These are phyloP conservation scores for Notechis scutatus DNA, from an alignment of 2,113 vertebrate species.

Conservation along the genomic window DNA sequence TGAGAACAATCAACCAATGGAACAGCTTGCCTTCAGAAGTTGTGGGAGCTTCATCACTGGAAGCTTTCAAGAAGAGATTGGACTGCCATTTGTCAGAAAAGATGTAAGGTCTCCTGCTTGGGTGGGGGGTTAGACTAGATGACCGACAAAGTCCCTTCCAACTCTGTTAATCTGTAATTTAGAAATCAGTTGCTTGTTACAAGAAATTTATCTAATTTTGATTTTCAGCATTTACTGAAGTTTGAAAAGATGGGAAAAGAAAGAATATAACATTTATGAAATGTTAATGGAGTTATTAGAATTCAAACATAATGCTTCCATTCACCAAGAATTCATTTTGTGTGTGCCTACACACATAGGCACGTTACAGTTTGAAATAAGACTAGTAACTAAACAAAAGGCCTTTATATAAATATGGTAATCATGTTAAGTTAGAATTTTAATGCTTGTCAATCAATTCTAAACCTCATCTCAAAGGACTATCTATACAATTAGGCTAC, in stretches of 20 bases:
- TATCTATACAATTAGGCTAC: conserved; percentile 24
- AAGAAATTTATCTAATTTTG: neutral
- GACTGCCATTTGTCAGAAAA: too few species aligned
- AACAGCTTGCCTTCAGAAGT: too few species aligned
- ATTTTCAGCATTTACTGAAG: neutral
- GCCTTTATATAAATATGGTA: neutral
- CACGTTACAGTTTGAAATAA: neutral
- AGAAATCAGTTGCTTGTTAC: neutral
- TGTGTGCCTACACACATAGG: neutral
- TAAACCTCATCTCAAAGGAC: conserved; percentile 21
- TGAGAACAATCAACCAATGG: too few species aligned
- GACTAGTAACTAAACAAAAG: neutral
- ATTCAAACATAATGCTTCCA: neutral
- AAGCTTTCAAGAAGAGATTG: too few species aligned
- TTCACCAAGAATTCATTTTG: neutral
- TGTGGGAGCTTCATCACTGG: too few species aligned
- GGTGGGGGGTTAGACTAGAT: too few species aligned
- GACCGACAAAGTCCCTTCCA: too few species aligned
- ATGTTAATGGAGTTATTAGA: neutral
- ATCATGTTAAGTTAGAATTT: neutral
- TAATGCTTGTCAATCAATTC: conserved; percentile 25
- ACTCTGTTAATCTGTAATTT: too few species aligned
- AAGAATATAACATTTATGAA: neutral
- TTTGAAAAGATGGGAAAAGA: neutral
- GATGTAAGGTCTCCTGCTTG: too few species aligned